Evolutionary conservation across 2,888 invertebrate genomes (phyloP).

Genomic region (Leptinotarsa peninsularis): DNA sequence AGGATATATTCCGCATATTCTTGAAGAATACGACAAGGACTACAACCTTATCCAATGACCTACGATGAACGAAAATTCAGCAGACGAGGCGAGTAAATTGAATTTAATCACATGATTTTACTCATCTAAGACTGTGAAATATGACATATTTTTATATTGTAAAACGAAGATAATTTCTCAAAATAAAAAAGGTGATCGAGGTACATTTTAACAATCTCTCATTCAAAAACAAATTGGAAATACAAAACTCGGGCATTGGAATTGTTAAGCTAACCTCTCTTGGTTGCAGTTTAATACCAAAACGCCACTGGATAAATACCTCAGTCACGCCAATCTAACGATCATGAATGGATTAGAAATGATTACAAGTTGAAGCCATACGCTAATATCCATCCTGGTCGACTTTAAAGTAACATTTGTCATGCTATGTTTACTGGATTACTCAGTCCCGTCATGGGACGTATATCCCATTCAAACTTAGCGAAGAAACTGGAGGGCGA

Average conservation of each 20-base stretch:
- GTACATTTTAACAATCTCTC: no score
- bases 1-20: no score
- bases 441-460: slow-evolving; percentile 22
- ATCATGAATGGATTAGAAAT: slow-evolving; percentile 45
- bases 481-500: slow-evolving; percentile 6
- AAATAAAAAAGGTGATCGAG: no score
- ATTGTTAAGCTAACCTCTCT: background rate
- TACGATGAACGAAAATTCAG: no score
- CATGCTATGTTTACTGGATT: slow-evolving; percentile 34
- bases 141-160: no score
- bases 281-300: background rate
- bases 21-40: no score
- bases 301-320: slow-evolving; percentile 27
- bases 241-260: background rate
- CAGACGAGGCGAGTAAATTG: no score
- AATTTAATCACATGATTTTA: no score
- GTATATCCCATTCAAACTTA: slow-evolving; percentile 14
- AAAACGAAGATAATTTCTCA: no score
- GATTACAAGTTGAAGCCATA: slow-evolving; percentile 42
- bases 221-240: background rate
- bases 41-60: no score
- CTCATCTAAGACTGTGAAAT: no score
- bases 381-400: slow-evolving; percentile 42
- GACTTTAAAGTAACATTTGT: slow-evolving; percentile 32
- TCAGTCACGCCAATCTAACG: slow-evolving; percentile 45